A percentile compares a stretch with the other conserved stretches of the same genome.
phyloP scores from a whole-genome alignment of 2,113 vertebrate genomes.

The Gasterosteus aculeatus region DNA sequence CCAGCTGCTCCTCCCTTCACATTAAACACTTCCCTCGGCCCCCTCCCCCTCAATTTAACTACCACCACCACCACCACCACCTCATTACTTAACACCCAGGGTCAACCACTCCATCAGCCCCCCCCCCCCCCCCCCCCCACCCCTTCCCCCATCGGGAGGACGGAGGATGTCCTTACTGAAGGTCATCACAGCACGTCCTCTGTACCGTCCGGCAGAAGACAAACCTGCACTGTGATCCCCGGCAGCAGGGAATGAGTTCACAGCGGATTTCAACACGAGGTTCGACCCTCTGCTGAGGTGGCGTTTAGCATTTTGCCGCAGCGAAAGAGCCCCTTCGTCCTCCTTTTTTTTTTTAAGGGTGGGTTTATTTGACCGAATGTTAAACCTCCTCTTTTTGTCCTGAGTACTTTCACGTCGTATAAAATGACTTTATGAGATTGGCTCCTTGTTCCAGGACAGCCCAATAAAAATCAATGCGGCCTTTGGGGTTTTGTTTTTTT shows the following conservation, averaged over 20 bases:
- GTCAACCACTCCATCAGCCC: too few species aligned
- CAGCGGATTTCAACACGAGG: slow-evolving; percentile 8
- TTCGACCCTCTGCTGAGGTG: slow-evolving; percentile 12
- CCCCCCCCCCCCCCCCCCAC: not conserved
- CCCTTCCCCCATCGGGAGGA: not conserved
- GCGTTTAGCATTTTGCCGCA: slow-evolving; percentile 43
- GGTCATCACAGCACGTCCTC: slow-evolving; percentile 31
- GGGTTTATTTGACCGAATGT: slow-evolving; percentile 14
- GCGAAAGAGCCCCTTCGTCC: slow-evolving; percentile 14
- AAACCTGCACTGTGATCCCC: slow-evolving; percentile 29
- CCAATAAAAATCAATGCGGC: slow-evolving; percentile 50
- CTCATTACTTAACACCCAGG: slow-evolving; percentile 15
- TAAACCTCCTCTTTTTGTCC: slow-evolving; percentile 20
- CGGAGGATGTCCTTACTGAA: slow-evolving; percentile 33
- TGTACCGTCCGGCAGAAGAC: slow-evolving; percentile 16
- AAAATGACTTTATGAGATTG: slow-evolving; percentile 53
- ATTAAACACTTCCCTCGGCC: slow-evolving; percentile 45
- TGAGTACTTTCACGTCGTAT: slow-evolving; percentile 46
- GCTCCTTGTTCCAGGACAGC: slow-evolving; percentile 38
- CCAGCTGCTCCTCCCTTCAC: slow-evolving; percentile 28
- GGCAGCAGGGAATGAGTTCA: slow-evolving; percentile 31
- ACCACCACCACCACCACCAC: slow-evolving; percentile 9
- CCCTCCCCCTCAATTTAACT: slow-evolving; percentile 39
- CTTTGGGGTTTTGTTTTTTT: slow-evolving; percentile 29
- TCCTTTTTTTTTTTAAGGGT: slow-evolving; percentile 27